A percentile compares a stretch with the other conserved stretches of the same genome.
Conservation (phyloP, 2,797 vertebrate species). For the Prunella strophiata region DNA sequence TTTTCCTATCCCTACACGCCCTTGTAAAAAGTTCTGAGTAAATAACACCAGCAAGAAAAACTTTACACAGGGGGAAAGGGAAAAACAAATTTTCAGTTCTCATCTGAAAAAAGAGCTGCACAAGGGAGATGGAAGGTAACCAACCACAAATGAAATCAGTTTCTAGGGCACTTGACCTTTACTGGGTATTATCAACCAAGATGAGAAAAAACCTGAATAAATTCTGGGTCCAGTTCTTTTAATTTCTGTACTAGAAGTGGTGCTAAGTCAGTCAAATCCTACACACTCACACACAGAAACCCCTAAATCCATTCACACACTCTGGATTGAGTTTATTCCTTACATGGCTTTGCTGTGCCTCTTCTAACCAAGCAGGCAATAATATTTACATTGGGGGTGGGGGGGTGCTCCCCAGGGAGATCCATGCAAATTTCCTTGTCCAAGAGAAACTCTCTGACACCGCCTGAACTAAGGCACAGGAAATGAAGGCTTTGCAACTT, state of each 20-base stretch:
- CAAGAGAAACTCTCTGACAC: background rate
- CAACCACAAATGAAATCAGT: slow-evolving; percentile 10
- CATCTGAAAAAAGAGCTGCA: background rate
- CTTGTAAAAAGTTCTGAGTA: background rate
- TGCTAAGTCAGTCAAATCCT: background rate
- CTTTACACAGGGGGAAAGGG: background rate
- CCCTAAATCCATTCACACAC: background rate
- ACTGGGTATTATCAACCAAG: background rate
- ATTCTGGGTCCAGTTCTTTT: background rate
- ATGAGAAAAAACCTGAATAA: background rate
- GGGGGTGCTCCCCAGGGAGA: background rate
- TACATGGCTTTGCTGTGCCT: background rate
- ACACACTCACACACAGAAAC: too few species aligned
- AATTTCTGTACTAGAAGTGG: background rate
- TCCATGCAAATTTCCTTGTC: background rate
- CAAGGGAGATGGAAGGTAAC: background rate
- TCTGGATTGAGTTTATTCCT: background rate
- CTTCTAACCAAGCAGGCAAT: background rate
- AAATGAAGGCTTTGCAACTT: background rate
- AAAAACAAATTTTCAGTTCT: background rate
- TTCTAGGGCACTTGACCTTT: slow-evolving; percentile 36
- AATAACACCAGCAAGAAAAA: background rate
- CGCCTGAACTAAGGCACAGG: background rate
- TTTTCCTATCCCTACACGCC: background rate
- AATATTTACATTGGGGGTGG: background rate